A percentile compares a stretch with the other conserved stretches of the same genome.
Conservation (phyloP, 2,113 vertebrate species). For the Tachycineta bicolor region DNA sequence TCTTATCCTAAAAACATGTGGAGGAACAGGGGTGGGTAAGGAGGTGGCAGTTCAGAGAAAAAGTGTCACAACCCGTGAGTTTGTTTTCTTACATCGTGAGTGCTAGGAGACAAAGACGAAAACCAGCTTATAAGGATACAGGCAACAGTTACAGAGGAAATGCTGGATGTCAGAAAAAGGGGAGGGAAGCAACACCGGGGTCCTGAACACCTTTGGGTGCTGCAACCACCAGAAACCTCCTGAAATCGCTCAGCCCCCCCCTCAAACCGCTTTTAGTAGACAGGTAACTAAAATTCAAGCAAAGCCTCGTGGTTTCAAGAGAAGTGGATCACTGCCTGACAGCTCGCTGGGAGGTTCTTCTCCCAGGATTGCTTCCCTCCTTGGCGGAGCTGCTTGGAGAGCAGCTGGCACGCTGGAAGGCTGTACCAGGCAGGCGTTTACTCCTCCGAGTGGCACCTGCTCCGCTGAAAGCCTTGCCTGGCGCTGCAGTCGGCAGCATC, state of each 20-base stretch:
- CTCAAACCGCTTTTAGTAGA: neutral
- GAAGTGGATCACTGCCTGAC: neutral
- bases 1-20: neutral
- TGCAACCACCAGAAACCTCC: neutral
- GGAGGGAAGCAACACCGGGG: neutral
- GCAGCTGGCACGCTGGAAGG: accelerated
- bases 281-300: neutral
- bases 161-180: neutral
- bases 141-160: neutral
- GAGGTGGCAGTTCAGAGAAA: neutral
- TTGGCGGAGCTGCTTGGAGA: accelerated
- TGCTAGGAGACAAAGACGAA: neutral
- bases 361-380: neutral
- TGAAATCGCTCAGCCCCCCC: neutral
- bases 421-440: neutral
- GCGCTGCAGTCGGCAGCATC: neutral
- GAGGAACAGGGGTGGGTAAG: neutral
- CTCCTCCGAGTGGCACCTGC: neutral
- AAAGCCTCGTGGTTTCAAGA: neutral
- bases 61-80: neutral
- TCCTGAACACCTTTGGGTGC: neutral
- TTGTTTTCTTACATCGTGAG: neutral
- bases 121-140: neutral
- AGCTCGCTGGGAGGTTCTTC: accelerated
- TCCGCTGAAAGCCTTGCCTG: neutral